phyloP scores from a whole-genome alignment of 2,113 vertebrate genomes.

The Antigone vipio region DNA sequence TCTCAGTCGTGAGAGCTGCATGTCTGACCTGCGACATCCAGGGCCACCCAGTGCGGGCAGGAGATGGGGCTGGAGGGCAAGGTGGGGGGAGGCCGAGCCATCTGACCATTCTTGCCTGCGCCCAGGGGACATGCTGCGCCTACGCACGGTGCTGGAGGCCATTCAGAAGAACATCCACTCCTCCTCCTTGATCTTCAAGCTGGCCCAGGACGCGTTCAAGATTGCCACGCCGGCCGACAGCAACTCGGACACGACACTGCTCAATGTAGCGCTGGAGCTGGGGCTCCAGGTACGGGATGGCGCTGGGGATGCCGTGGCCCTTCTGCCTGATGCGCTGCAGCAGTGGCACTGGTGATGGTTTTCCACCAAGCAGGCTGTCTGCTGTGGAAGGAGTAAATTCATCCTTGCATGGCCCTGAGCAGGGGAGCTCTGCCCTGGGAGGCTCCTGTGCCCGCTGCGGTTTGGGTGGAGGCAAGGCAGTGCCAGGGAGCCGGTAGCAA shows the following conservation, averaged over 20 bases:
- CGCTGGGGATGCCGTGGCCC: background rate
- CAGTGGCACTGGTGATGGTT: background rate
- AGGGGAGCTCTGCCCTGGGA: background rate
- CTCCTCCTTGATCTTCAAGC: constrained; percentile 96
- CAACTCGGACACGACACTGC: constrained; percentile 91
- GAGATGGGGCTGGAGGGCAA: background rate
- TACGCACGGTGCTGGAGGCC: constrained; percentile 93
- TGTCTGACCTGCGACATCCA: background rate
- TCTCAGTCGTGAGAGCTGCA: background rate
- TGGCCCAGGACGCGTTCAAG: constrained; percentile 98
- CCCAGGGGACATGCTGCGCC: constrained; percentile 91
- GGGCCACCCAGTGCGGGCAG: background rate
- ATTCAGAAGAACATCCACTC: constrained; percentile 99
- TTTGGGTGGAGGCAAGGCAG: background rate
- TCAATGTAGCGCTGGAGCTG: constrained; percentile 94
- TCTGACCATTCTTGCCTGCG: background rate
- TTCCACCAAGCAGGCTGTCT: background rate
- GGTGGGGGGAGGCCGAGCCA: background rate
- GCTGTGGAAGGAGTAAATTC: background rate
- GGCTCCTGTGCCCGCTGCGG: background rate
- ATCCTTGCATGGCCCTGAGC: background rate
- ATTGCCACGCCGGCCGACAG: constrained; percentile 93
- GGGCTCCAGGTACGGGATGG: constrained; percentile 88
- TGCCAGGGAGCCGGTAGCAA: fast-evolving
- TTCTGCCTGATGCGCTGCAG: fast-evolving